These are phyloP conservation scores for Puffinus mauretanicus DNA, from an alignment of 2,113 vertebrate species.

Conservation along the genomic window DNA sequence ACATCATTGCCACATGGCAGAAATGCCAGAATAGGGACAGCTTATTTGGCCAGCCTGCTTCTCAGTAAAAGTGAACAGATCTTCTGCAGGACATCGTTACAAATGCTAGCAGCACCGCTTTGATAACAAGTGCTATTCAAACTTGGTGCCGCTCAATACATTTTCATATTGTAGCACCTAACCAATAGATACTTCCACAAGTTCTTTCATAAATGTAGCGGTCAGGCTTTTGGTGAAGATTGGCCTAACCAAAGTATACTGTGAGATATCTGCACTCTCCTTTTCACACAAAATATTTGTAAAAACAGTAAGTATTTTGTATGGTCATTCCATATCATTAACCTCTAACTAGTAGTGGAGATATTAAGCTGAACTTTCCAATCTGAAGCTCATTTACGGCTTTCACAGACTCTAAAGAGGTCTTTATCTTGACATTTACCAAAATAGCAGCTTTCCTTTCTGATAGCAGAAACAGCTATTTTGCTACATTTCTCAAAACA, in stretches of 20 bases:
- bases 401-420: neutral
- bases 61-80: neutral
- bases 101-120: neutral
- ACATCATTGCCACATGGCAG: slow-evolving; percentile 32
- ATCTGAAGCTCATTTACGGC: neutral
- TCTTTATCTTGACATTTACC: neutral
- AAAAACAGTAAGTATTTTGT: neutral
- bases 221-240: neutral
- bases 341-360: neutral
- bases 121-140: neutral
- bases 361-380: neutral
- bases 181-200: neutral
- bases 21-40: neutral
- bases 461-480: neutral
- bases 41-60: neutral
- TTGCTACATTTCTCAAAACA: neutral
- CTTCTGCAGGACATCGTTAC: neutral
- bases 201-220: neutral
- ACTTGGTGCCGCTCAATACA: neutral
- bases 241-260: neutral
- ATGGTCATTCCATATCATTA: neutral
- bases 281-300: neutral
- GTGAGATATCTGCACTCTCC: neutral
- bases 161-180: neutral
- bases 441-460: neutral